Conservation (phyloP, 2,113 vertebrate genomes). For the Clarias batrachus region DNA sequence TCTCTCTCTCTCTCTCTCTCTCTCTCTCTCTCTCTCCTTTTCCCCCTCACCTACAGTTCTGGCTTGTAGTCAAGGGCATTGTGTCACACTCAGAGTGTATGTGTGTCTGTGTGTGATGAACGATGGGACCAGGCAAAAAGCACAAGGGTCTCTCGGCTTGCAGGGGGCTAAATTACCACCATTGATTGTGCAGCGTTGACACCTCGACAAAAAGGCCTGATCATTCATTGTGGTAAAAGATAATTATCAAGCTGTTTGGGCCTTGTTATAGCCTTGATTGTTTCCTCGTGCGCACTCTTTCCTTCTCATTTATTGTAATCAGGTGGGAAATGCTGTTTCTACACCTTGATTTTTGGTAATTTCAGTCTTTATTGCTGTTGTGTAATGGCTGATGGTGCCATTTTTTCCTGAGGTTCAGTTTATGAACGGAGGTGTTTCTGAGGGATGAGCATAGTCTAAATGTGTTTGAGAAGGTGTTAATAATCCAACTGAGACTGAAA, state of each 20-base stretch:
- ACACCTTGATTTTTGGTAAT: background rate
- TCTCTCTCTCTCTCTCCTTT: too few species aligned
- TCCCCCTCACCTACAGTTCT: slow-evolving; percentile 12
- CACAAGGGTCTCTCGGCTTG: slow-evolving; percentile 53
- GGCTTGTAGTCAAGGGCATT: slow-evolving; percentile 43
- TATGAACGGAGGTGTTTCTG: background rate
- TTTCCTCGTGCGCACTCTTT: slow-evolving; percentile 59
- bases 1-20: slow-evolving; percentile 3
- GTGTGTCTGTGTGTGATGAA: slow-evolving; percentile 53
- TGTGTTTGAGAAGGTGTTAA: background rate
- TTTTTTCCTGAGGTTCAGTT: background rate
- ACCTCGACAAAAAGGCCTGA: slow-evolving; percentile 68
- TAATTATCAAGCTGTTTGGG: slow-evolving; percentile 74
- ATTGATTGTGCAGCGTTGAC: slow-evolving; percentile 71
- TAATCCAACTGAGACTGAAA: background rate
- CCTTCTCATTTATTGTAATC: slow-evolving; percentile 20
- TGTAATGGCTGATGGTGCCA: background rate
- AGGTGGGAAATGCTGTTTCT: slow-evolving; percentile 26
- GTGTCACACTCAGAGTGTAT: slow-evolving; percentile 51
- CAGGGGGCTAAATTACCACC: slow-evolving; percentile 69
- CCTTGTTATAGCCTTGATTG: slow-evolving; percentile 70
- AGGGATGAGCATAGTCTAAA: background rate
- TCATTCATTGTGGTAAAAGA: slow-evolving; percentile 76
- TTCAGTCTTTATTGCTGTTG: background rate
- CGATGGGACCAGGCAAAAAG: slow-evolving; percentile 54